Conservation (phyloP, 2,113 vertebrate genomes). For the Phodopus roborovskii region DNA sequence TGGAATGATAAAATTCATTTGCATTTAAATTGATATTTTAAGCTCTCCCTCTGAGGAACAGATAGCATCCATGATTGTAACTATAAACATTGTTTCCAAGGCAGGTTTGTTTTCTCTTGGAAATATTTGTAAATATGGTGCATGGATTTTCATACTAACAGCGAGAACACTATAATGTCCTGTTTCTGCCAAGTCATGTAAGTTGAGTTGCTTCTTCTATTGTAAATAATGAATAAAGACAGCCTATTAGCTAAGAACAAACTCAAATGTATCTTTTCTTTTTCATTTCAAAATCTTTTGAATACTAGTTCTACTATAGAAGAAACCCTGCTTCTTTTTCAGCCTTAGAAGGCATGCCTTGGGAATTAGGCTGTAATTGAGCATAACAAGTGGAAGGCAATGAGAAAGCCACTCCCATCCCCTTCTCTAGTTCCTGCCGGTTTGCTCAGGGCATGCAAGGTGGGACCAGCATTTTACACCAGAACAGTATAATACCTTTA, state of each 20-base stretch:
- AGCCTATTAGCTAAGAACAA: constrained; percentile 15
- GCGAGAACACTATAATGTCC: background rate
- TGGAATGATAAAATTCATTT: constrained; percentile 74
- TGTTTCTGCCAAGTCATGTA: background rate
- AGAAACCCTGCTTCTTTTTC: background rate
- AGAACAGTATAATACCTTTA: background rate
- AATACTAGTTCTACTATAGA: background rate
- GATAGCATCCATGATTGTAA: constrained; percentile 49
- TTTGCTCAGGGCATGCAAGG: background rate
- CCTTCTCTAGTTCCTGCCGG: background rate
- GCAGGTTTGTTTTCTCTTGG: constrained; percentile 61
- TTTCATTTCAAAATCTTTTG: constrained; percentile 14
- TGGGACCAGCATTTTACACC: background rate
- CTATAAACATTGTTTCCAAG: constrained; percentile 62
- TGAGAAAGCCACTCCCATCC: background rate
- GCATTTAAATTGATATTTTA: constrained; percentile 79
- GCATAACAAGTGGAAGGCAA: background rate
- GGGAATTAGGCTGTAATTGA: background rate
- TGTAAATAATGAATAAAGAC: background rate
- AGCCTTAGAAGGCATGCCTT: background rate
- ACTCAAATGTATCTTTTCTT: background rate
- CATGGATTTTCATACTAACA: constrained; percentile 42
- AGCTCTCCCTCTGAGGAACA: constrained; percentile 52
- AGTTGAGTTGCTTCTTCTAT: background rate
- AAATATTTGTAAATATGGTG: constrained; percentile 27